Conservation (phyloP, 2,113 vertebrate species). For the Cyprinodon brontotheroides region DNA sequence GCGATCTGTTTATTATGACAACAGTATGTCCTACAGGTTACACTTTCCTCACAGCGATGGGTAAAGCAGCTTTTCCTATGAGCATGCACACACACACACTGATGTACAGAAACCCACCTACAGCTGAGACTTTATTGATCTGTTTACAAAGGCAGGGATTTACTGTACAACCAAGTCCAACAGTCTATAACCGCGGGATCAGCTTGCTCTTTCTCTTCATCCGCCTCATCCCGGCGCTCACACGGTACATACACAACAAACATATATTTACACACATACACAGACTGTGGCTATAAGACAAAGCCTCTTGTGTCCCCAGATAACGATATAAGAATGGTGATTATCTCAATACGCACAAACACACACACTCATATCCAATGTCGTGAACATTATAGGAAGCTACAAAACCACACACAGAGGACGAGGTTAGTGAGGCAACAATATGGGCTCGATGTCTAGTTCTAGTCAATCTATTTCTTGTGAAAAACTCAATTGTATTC, state of each 20-base stretch:
- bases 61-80: constrained; percentile 40
- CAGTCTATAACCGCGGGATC: constrained; percentile 73
- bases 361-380: constrained; percentile 17
- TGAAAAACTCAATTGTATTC: background rate
- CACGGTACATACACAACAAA: constrained; percentile 34
- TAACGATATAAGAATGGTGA: constrained; percentile 66
- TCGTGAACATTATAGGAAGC: background rate
- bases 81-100: constrained; percentile 15
- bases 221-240: constrained; percentile 23
- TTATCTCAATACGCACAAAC: constrained; percentile 49
- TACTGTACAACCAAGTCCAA: constrained; percentile 73
- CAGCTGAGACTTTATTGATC: constrained; percentile 73
- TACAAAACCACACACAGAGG: constrained; percentile 26
- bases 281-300: constrained; percentile 57
- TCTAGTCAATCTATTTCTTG: background rate
- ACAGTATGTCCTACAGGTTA: constrained; percentile 23
- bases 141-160: constrained; percentile 78
- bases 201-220: constrained; percentile 61
- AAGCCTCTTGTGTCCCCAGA: constrained; percentile 68
- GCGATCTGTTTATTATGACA: constrained; percentile 37
- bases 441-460: constrained; percentile 5
- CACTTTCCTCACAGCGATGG: constrained; percentile 17
- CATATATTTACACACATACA: constrained; percentile 26
- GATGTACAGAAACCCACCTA: constrained; percentile 46
- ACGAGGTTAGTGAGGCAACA: constrained; percentile 21